Evolutionary conservation across 2,113 vertebrate species (phyloP).

Genomic region (Paramormyrops kingsleyae): DNA sequence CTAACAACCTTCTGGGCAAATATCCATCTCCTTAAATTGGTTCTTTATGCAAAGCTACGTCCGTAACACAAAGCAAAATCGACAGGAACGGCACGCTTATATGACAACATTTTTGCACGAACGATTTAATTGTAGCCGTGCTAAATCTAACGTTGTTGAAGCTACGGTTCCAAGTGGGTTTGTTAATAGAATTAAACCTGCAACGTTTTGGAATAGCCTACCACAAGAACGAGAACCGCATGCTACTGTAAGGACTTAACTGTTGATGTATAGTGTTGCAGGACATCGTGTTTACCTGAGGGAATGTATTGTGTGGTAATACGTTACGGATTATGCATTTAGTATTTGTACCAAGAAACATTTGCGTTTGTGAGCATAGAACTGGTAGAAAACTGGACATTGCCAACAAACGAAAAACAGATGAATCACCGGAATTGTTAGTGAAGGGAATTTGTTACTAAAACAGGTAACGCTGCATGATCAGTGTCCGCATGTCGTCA

Average conservation of each 20-base stretch:
- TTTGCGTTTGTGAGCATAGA: background rate
- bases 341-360: background rate
- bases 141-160: background rate
- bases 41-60: background rate
- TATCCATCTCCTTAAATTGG: background rate
- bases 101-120: background rate
- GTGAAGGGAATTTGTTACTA: background rate
- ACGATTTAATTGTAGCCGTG: background rate
- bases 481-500: too few relatives aligned
- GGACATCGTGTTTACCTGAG: background rate
- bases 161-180: background rate
- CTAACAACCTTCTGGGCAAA: background rate
- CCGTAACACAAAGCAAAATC: background rate
- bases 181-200: background rate
- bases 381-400: background rate
- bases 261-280: background rate
- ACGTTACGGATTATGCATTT: background rate
- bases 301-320: background rate
- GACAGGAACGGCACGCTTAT: background rate
- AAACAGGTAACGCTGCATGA: background rate
- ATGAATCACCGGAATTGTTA: background rate
- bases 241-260: background rate
- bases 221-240: background rate
- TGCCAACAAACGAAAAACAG: background rate
- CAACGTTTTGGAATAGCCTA: background rate